A percentile compares a stretch with the other conserved stretches of the same genome.
Conservation (phyloP, 2,797 vertebrate genomes). For the Sebastes vulpes region DNA sequence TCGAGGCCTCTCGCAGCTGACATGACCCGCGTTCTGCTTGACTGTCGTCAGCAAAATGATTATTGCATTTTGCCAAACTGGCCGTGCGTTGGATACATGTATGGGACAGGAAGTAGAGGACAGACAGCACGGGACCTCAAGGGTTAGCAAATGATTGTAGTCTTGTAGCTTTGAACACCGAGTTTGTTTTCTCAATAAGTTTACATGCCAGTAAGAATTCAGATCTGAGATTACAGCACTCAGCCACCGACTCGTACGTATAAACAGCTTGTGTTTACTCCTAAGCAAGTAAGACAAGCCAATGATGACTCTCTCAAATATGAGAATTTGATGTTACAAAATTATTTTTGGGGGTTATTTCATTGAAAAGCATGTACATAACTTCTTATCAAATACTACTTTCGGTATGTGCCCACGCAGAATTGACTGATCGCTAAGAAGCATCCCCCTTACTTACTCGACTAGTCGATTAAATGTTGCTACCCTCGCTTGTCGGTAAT, state of each 20-base stretch:
- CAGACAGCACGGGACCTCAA: constrained; percentile 1
- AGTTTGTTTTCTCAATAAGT: constrained; percentile 58
- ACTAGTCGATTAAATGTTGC: no score
- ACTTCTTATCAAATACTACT: no score
- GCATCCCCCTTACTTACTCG: no score
- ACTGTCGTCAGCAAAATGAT: constrained; percentile 46
- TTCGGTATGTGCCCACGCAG: no score
- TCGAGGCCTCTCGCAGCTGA: constrained; percentile 24
- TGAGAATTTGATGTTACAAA: not conserved
- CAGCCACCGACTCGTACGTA: constrained; percentile 67
- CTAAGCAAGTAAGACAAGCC: not conserved
- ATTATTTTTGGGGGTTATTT: no score
- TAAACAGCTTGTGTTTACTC: constrained; percentile 50
- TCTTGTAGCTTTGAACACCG: constrained; percentile 15
- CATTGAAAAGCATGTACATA: no score
- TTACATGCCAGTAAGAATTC: constrained; percentile 68
- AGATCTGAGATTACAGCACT: constrained; percentile 65
- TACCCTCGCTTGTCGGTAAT: no score
- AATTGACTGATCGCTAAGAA: no score
- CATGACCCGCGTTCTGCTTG: constrained; percentile 11
- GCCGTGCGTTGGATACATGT: not conserved
- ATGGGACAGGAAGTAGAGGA: constrained; percentile 9
- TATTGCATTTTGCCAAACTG: constrained; percentile 19
- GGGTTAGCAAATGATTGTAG: constrained; percentile 33
- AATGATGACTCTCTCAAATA: not conserved